These are phyloP conservation scores for Orchesella flavescens DNA, from an alignment of 2,888 invertebrate species.

Conservation along the genomic window DNA sequence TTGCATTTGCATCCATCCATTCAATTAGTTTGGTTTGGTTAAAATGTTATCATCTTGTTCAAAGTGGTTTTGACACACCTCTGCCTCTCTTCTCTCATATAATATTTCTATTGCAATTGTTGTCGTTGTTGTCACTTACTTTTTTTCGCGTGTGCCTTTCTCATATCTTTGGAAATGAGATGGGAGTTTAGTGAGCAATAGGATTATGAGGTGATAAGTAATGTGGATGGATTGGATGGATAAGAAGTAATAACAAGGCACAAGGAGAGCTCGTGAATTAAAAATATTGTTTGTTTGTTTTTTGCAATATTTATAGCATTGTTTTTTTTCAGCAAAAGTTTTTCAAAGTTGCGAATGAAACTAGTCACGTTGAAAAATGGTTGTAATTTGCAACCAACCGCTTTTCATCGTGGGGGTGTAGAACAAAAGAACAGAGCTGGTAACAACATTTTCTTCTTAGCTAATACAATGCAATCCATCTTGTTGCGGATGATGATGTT, in stretches of 20 bases:
- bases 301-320: too few species aligned
- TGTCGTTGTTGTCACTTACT: neutral
- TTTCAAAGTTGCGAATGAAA: neutral
- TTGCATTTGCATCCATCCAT: neutral
- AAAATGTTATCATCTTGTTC: too few species aligned
- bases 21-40: neutral
- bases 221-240: too few species aligned
- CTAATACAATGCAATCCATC: neutral
- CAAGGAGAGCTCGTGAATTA: constrained; percentile 3
- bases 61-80: too few species aligned
- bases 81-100: neutral
- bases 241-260: too few species aligned
- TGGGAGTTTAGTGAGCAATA: too few species aligned
- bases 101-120: neutral
- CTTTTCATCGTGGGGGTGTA: constrained; percentile 31
- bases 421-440: too few species aligned
- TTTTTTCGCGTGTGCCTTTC: too few species aligned
- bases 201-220: too few species aligned
- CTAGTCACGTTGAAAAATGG: constrained; percentile 23
- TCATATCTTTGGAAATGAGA: too few species aligned
- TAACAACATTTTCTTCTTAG: neutral
- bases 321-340: too few species aligned
- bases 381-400: constrained; percentile 6
- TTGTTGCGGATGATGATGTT: too few species aligned
- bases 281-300: neutral